Evolutionary conservation across 1,140 invertebrate genomes (phyloP), one percentile per base, ranked within the genome.

Genomic region (Spodoptera litura): DNA sequence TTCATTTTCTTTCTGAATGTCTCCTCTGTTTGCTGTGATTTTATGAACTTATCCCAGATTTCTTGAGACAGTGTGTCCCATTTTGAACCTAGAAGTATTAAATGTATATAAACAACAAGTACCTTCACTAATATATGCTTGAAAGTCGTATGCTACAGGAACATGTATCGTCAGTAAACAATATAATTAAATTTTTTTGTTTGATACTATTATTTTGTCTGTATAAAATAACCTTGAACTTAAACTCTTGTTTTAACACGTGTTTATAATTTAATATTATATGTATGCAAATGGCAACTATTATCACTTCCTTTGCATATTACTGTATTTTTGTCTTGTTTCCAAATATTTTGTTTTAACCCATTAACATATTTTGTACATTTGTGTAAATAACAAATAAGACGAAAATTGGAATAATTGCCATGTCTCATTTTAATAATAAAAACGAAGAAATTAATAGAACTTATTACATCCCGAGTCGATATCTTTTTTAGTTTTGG

Each of bases 1-100:
- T 96, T 96, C 95, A 99, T 97, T 95, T 99, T 99, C 44, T 96
- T 96, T 82, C 95, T 95, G 89, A 97, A 98, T 15, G 96, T 97
- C 59, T 96, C 95, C 84, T 97, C 96, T n/a, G 96, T 97, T 93
- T 99, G 98, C 82, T 97, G 97, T 80, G 97, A 96, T 11, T 94
- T 92, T 15, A 96, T 94, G 92, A 97, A 98, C 82, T 97, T 97
- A 73, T 96, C 95, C 97, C 97, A 98, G 12, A 98, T 96, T 75
- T 96, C 95, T 82, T 96, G 93, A 13, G 97, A 98, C 5, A 98
- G 89, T 51, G 94, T 93, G 88, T 97, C 96, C 93, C 96, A 97
- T 82, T 95, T 91, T 13, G 96, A 95, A 52, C 95, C 95, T 95
- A 86, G 87, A 72, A 66, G 68, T 62, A 4, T 44, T 4, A 68